Base-by-base conservation (phyloP, 2,888 invertebrate species). In the Mystacides longicornis region DNA sequence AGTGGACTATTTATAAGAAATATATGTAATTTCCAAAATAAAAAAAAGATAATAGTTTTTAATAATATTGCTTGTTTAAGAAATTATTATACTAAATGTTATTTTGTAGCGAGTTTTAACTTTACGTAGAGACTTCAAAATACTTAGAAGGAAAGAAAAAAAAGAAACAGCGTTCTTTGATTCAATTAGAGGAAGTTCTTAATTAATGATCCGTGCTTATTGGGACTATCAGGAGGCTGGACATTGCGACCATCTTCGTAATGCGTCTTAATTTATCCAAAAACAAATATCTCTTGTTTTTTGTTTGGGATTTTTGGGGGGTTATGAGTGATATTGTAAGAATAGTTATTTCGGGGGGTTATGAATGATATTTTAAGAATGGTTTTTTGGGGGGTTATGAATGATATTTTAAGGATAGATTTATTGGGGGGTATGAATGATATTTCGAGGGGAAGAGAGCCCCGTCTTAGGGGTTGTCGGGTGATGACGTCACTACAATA, bases 221-320 rank as follows among this genome's bases (percentile, higher is more conserved):
- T 21, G 20, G 33, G 21, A 22, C 37, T 19, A 37, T 55, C 58
- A 58, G 61, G 61, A 61, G 61, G 61, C 61, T 61, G 61, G 61
- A 61, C 52, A 55, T 54, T 58, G 55, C 53, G 57, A 61, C 37
- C 43, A 43, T 22, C 23, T 55, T 56, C 51, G 55, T 42, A 51
- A 56, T 37, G 31, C 23, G 5, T n/a, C n/a, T n/a, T n/a, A n/a
- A n/a, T n/a, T n/a, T n/a, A n/a, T n/a, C n/a, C n/a, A n/a, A n/a
- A n/a, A n/a, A n/a, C n/a, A n/a, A 31, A 31, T 31, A 27, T 49
- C 23, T 49, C 16, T 9, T 20, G 19, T 9, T 19, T 20, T 9
- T 19, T 47, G 22, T 49, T 9, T 23, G 18, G 18, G 9, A 49
- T 20, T 9, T 31, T 7, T 9, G 9, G 9, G 14, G 31, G 14